Conservation (phyloP, 2,797 vertebrate species). For the Argentina silus region DNA sequence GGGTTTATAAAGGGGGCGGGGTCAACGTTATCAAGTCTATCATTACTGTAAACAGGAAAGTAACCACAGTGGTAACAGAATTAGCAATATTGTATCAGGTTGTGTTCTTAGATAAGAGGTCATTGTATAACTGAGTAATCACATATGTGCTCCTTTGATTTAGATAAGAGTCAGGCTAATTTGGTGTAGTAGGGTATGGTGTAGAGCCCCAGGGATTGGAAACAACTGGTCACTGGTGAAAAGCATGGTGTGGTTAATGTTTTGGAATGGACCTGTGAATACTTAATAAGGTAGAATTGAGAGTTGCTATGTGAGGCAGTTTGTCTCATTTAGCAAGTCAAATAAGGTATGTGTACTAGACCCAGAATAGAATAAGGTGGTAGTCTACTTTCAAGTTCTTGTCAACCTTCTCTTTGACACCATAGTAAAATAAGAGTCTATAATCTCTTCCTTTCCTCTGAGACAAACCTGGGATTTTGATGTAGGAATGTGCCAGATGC, state of each 20-base stretch:
- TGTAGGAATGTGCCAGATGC: slow-evolving; percentile 66
- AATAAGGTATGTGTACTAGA: slow-evolving; percentile 15
- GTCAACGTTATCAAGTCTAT: slow-evolving; percentile 27
- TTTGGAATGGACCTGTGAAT: slow-evolving; percentile 61
- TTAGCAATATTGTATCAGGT: slow-evolving; percentile 20
- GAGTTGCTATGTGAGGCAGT: slow-evolving; percentile 52
- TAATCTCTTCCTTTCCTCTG: neutral
- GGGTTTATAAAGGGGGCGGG: slow-evolving; percentile 22
- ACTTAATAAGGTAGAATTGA: slow-evolving; percentile 49
- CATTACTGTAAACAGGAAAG: slow-evolving; percentile 53
- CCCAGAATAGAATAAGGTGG: too few relatives aligned
- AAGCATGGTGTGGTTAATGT: slow-evolving; percentile 67
- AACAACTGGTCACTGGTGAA: slow-evolving; percentile 49
- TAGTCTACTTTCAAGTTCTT: neutral
- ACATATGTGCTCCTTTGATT: neutral
- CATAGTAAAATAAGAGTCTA: neutral
- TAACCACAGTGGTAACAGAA: slow-evolving; percentile 37
- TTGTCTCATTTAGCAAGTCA: slow-evolving; percentile 26
- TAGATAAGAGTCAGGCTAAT: neutral
- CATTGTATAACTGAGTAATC: slow-evolving; percentile 2
- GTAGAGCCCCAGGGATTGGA: slow-evolving; percentile 56
- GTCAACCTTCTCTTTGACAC: neutral
- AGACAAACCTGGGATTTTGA: slow-evolving; percentile 9
- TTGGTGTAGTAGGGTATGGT: neutral
- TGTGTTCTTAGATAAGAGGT: slow-evolving; percentile 34